Percentiles rank a stretch among this genome's conserved stretches.
phyloP scores from a whole-genome alignment of 2,113 vertebrate species.

The Poeciliopsis retropinna region DNA sequence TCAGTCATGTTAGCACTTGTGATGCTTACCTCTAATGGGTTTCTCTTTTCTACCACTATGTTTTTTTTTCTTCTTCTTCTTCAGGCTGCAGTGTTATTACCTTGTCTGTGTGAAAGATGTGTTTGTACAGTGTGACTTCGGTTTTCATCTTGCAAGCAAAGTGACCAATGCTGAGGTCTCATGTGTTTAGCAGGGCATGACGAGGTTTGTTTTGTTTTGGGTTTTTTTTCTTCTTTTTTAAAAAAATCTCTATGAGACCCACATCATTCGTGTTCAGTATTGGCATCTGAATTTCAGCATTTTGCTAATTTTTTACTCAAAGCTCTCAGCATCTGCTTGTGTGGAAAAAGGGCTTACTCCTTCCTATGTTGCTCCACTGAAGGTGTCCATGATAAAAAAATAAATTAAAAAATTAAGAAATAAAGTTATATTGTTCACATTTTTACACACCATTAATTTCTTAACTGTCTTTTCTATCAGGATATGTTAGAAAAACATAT shows the following conservation, averaged over 20 bases:
- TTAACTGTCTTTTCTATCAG: not conserved
- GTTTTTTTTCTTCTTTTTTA: not conserved
- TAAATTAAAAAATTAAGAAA: no score
- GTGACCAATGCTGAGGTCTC: not conserved
- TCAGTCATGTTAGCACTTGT: not conserved
- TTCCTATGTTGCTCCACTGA: no score
- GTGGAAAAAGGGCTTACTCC: not conserved
- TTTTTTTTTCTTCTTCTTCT: not conserved
- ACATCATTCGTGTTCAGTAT: not conserved
- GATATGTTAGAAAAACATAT: not conserved
- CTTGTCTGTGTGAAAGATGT: constrained; percentile 1
- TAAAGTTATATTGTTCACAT: not conserved
- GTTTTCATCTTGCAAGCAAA: not conserved
- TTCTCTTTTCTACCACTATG: not conserved
- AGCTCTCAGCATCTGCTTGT: not conserved
- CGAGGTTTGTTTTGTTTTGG: no score
- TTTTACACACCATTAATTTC: not conserved
- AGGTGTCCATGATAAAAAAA: not conserved
- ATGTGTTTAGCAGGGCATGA: not conserved
- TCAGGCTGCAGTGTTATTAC: not conserved
- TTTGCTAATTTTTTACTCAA: not conserved
- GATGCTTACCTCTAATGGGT: not conserved
- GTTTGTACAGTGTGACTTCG: not conserved
- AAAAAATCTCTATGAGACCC: not conserved
- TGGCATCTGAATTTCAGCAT: not conserved